Evolutionary conservation across 2,888 invertebrate genomes (phyloP).

Genomic region (Portevinia maculata): DNA sequence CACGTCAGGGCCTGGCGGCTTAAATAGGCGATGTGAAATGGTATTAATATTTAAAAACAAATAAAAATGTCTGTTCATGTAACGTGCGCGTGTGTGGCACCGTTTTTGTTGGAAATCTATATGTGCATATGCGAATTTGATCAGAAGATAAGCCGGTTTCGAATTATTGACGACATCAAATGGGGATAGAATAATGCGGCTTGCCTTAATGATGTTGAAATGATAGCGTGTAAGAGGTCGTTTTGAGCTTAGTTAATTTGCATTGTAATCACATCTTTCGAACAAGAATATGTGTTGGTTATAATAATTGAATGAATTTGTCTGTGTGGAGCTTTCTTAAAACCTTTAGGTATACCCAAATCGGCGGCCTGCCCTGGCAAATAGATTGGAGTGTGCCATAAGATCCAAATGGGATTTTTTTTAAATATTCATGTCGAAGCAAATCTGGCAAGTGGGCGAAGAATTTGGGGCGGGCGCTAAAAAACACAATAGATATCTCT

Average conservation of each 20-base stretch:
- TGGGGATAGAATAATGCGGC: constrained; percentile 17
- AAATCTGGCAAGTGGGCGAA: no score
- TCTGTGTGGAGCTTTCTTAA: no score
- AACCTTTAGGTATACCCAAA: no score
- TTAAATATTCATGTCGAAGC: no score
- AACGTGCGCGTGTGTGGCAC: constrained; percentile 41
- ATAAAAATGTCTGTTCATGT: constrained; percentile 19
- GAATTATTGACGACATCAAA: constrained; percentile 27
- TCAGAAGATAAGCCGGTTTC: constrained; percentile 50
- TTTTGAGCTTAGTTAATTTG: constrained; percentile 9
- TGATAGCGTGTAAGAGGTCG: background rate
- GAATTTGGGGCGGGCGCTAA: no score
- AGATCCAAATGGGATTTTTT: no score
- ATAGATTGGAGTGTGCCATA: no score
- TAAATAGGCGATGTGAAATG: constrained; percentile 48
- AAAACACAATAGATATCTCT: no score
- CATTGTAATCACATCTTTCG: constrained; percentile 8
- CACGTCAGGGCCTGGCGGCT: constrained; percentile 52
- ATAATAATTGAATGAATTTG: background rate
- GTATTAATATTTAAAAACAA: constrained; percentile 43
- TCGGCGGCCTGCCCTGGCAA: no score
- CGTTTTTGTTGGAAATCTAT: constrained; percentile 22
- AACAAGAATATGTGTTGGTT: no score
- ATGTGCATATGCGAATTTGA: constrained; percentile 29
- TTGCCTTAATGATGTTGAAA: constrained; percentile 5